These are phyloP conservation scores for Thereva nobilitata DNA, from an alignment of 2,888 invertebrate species.

Conservation along the genomic window DNA sequence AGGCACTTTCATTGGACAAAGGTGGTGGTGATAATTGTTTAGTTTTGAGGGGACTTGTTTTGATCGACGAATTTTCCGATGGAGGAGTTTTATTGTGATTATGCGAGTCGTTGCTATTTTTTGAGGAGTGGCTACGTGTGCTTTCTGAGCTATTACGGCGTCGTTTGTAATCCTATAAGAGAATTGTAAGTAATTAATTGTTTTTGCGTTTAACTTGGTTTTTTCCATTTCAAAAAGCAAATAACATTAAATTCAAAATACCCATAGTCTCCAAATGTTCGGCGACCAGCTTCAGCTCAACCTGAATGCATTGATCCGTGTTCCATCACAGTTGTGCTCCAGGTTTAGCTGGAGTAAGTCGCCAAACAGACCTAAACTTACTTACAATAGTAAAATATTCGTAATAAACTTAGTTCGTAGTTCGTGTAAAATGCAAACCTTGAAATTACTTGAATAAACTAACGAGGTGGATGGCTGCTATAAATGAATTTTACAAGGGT, in stretches of 20 bases:
- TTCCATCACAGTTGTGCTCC: no score
- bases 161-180: slow-evolving; percentile 25
- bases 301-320: no score
- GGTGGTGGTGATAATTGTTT: neutral
- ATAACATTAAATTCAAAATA: neutral
- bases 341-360: no score
- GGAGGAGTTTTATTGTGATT: neutral
- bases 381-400: no score
- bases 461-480: no score
- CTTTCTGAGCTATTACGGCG: slow-evolving; percentile 38
- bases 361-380: no score
- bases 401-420: no score
- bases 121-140: slow-evolving; percentile 34
- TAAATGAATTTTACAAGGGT: no score
- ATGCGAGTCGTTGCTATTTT: slow-evolving; percentile 21
- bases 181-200: slow-evolving; percentile 3
- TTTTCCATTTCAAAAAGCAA: neutral
- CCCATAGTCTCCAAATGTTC: no score
- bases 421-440: no score
- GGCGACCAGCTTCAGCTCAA: no score
- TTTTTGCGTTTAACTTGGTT: neutral
- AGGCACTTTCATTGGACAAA: slow-evolving; percentile 39
- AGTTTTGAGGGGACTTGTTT: neutral
- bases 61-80: neutral
- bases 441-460: no score